Percentiles rank a stretch among this genome's conserved stretches.
phyloP scores from a whole-genome alignment of 2,113 vertebrate genomes.

The Rhinichthys klamathensis region DNA sequence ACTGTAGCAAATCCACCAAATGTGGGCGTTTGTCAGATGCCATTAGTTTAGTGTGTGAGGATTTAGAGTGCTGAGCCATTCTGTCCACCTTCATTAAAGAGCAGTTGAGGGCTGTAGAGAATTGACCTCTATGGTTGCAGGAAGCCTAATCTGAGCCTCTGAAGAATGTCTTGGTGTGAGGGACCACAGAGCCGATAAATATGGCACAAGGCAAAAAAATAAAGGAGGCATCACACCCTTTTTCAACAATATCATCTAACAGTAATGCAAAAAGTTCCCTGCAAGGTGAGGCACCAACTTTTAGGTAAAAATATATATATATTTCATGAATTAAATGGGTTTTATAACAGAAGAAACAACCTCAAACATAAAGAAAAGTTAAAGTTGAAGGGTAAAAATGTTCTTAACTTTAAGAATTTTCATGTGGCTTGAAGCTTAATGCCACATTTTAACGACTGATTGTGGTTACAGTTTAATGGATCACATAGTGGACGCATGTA shows the following conservation, averaged over 20 bases:
- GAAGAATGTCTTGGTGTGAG: slow-evolving; percentile 70
- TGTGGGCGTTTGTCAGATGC: background rate
- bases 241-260: background rate
- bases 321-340: too few relatives aligned
- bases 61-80: slow-evolving; percentile 64
- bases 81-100: slow-evolving; percentile 51
- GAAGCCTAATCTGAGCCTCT: slow-evolving; percentile 68
- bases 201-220: slow-evolving; percentile 21
- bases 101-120: slow-evolving; percentile 20
- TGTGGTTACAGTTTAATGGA: background rate
- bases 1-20: slow-evolving; percentile 3
- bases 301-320: background rate
- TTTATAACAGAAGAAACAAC: too few relatives aligned
- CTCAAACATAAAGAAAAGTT: too few relatives aligned
- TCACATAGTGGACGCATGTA: background rate
- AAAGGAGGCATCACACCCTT: background rate
- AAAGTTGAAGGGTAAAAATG: background rate
- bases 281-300: background rate
- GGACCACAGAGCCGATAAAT: slow-evolving; percentile 41
- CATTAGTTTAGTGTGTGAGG: slow-evolving; percentile 63
- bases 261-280: background rate
- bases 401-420: background rate
- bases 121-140: slow-evolving; percentile 55
- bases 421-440: background rate
- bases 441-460: background rate